A percentile compares a stretch with the other conserved stretches of the same genome.
phyloP scores from a whole-genome alignment of 1,140 invertebrate genomes.

The Drosophila gunungcola region DNA sequence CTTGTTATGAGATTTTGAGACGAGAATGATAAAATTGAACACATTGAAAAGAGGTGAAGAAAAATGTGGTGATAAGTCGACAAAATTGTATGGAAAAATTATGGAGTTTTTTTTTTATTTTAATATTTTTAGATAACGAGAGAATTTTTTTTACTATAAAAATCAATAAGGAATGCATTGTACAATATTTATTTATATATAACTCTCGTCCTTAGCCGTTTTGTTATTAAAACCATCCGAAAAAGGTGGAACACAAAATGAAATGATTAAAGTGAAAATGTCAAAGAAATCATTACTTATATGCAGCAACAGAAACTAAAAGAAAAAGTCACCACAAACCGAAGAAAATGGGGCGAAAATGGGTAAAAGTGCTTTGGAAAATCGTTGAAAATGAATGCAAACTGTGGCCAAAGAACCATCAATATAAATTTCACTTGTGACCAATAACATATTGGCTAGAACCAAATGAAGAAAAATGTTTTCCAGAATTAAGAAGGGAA shows the following conservation, averaged over 20 bases:
- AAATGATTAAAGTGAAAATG: conserved; percentile 41
- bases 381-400: conserved; percentile 58
- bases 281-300: conserved; percentile 70
- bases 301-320: conserved; percentile 19
- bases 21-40: conserved; percentile 4
- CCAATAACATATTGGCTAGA: conserved; percentile 21
- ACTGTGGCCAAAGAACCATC: conserved; percentile 62
- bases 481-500: not conserved
- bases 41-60: conserved; percentile 8
- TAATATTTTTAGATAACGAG: too few species aligned
- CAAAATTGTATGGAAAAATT: too few species aligned
- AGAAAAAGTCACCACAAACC: not conserved
- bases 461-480: conserved; percentile 53
- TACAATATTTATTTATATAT: too few species aligned
- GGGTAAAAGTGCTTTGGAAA: conserved; percentile 17
- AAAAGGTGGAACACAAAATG: conserved; percentile 31
- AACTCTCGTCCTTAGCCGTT: too few species aligned
- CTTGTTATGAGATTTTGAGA: conserved; percentile 18
- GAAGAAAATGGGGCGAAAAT: not conserved
- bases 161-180: too few species aligned
- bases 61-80: not conserved
- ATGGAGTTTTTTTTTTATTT: too few species aligned
- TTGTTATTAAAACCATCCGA: too few species aligned
- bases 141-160: too few species aligned
- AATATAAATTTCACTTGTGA: conserved; percentile 72